These are phyloP conservation scores for Neopelma chrysocephalum DNA, from an alignment of 2,797 vertebrate species.

Conservation along the genomic window DNA sequence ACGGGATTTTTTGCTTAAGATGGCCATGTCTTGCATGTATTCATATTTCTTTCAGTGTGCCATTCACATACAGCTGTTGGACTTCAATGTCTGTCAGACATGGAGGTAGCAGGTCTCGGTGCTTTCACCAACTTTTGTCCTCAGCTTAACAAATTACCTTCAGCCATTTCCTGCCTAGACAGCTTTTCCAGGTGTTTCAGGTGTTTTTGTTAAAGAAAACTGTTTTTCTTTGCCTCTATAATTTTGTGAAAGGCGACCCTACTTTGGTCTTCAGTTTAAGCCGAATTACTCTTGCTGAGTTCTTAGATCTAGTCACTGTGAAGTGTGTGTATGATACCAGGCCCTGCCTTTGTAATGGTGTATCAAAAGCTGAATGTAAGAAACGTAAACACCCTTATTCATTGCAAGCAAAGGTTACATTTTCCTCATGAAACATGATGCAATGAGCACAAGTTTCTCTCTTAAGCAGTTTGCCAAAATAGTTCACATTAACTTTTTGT, in stretches of 20 bases:
- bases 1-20: not conserved
- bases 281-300: not conserved
- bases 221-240: not conserved
- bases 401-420: not conserved
- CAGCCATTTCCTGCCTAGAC: not conserved
- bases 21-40: not conserved
- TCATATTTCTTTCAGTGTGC: not conserved
- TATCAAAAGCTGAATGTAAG: not conserved
- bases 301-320: not conserved
- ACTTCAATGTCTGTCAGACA: not conserved
- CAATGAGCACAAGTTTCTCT: not conserved
- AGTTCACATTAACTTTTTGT: not conserved
- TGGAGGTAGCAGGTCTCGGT: not conserved
- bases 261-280: not conserved
- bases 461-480: not conserved
- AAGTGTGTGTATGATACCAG: not conserved
- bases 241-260: not conserved
- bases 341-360: not conserved
- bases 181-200: not conserved
- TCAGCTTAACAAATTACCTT: not conserved
- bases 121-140: not conserved
- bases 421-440: not conserved
- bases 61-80: not conserved
- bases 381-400: not conserved
- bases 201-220: not conserved